These are phyloP conservation scores for Zapus hudsonius DNA, from an alignment of 2,113 vertebrate species.

Conservation along the genomic window DNA sequence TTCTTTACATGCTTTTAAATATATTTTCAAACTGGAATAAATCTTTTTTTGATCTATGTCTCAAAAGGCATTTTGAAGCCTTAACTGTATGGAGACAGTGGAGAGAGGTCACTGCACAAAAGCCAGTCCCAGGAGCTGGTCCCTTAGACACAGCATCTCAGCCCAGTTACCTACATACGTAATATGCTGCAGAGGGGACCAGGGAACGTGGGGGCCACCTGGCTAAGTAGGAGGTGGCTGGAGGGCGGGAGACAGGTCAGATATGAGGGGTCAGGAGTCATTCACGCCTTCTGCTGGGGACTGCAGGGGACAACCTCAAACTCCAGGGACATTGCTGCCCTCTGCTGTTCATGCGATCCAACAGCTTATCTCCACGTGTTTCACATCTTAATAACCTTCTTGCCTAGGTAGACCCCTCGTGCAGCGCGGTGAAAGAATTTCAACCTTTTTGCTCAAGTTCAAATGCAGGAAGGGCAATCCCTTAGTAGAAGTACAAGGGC, in stretches of 20 bases:
- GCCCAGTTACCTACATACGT: no score
- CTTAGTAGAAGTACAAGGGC: background rate
- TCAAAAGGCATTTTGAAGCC: background rate
- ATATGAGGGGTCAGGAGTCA: background rate
- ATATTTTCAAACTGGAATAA: background rate
- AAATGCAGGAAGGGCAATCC: background rate
- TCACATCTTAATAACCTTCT: background rate
- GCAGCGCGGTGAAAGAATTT: background rate
- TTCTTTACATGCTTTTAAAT: slow-evolving; percentile 32
- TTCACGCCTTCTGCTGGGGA: rapidly evolving
- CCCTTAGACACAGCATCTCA: no score
- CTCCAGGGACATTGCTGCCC: slow-evolving; percentile 74
- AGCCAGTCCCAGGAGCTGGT: background rate
- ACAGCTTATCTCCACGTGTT: background rate
- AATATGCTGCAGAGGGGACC: background rate
- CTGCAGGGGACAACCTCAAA: background rate
- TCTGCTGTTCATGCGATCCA: slow-evolving; percentile 71
- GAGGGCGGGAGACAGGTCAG: background rate
- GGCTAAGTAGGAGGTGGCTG: background rate
- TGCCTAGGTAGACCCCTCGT: background rate
- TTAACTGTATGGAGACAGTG: background rate
- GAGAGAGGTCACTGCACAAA: background rate
- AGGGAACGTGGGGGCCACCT: no score
- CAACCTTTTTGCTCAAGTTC: background rate
- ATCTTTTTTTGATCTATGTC: slow-evolving; percentile 21